Evolutionary conservation across 2,888 invertebrate species (phyloP), one percentile per base, ranked within the genome.

Genomic region (Cataglyphis rosenhaueri): DNA sequence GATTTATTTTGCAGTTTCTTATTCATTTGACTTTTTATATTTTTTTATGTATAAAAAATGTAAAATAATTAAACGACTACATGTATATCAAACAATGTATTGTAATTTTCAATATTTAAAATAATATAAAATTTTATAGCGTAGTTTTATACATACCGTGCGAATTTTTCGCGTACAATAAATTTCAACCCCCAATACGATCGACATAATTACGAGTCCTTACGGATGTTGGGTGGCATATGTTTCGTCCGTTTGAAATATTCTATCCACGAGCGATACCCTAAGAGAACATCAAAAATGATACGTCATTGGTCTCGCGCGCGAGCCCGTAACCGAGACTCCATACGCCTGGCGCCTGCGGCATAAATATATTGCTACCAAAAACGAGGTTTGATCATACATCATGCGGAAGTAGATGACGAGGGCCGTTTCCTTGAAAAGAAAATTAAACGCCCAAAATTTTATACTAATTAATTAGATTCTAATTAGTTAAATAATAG

Each of bases 351-450:
- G 76, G 83, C 86, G 64, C 75, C 66, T 55, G 38, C 41, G 73
- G 44, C 81, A 82, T 78, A 86, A 83, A 76, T 85, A 84, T 84
- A 83, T 84, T 84, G 64, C 55, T 74, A 65, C 61, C 81, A 84
- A 82, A 84, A 84, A 68, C 76, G 82, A 85, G 81, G 70, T 76
- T 87, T 82, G 79, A 81, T 87, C 82, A 76, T 88, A 85, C 66
- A 84, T 88, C 85, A 84, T 65, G 55, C 81, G 85, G 78, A 88
- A 88, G 85, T 85, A 71, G 82, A 86, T 78, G 82, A 88, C 83
- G 75, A 84, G 64, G 62, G 70, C 32, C 62, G 21, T 64, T 66
- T 61, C 61, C 52, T 62, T 10, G 35, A 18, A 62, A 48, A 71
- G 48, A n/a, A 3, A 61, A 18, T 29, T 59, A 59, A 52, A 59